phyloP scores from a whole-genome alignment of 2,888 invertebrate genomes.

The Spialia ferax region DNA sequence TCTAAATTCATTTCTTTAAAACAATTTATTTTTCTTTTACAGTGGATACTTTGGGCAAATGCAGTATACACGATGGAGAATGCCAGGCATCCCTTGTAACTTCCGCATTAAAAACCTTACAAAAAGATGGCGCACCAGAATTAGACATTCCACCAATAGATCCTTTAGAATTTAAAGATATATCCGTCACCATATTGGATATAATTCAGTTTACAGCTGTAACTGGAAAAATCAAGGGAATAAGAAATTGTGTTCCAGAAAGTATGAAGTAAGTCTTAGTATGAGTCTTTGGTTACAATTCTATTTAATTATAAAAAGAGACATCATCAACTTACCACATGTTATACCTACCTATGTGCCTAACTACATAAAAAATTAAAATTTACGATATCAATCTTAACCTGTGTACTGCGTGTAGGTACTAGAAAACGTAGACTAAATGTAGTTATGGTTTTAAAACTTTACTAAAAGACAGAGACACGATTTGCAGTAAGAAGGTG shows the following conservation, averaged over 20 bases:
- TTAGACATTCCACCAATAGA: constrained; percentile 57
- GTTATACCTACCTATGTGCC: too few relatives aligned
- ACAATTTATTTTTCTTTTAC: too few relatives aligned
- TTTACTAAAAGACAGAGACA: too few relatives aligned
- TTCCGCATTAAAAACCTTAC: constrained; percentile 48
- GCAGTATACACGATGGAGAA: constrained; percentile 53
- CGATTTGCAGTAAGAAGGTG: too few relatives aligned
- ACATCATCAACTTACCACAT: too few relatives aligned
- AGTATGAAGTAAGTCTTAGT: constrained; percentile 53
- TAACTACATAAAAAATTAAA: too few relatives aligned
- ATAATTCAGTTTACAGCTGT: constrained; percentile 52
- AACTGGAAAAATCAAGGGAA: constrained; percentile 56
- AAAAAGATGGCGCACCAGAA: constrained; percentile 54
- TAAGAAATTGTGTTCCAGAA: constrained; percentile 57
- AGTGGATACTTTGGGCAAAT: constrained; percentile 59
- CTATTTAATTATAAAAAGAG: too few relatives aligned
- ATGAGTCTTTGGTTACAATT: background rate
- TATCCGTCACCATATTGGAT: constrained; percentile 51
- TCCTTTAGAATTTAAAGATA: constrained; percentile 52
- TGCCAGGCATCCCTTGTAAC: constrained; percentile 53
- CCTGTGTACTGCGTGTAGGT: too few relatives aligned
- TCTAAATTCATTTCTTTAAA: too few relatives aligned
- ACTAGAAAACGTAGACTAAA: too few relatives aligned
- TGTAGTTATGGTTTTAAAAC: too few relatives aligned
- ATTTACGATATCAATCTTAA: too few relatives aligned